Conservation (phyloP, 2,888 invertebrate species). For the Dermolepida albohirtum region DNA sequence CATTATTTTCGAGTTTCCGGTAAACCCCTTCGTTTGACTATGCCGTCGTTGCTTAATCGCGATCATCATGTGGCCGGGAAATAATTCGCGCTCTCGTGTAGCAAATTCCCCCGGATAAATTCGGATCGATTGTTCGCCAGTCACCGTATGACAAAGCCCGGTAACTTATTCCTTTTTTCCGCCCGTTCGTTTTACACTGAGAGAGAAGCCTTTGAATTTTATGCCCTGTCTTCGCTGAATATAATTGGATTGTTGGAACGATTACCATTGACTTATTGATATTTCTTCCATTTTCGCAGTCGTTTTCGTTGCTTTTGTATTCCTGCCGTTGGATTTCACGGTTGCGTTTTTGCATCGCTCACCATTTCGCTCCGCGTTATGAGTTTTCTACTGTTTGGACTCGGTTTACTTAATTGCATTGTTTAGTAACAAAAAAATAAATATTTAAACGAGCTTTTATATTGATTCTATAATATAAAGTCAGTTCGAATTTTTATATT, state of each 20-base stretch:
- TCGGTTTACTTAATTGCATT: no score
- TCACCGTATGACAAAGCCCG: constrained; percentile 21
- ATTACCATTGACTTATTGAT: constrained; percentile 41
- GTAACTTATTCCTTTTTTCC: constrained; percentile 26
- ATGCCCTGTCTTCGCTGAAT: constrained; percentile 18
- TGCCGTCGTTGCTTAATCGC: constrained; percentile 15
- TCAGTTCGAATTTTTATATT: no score
- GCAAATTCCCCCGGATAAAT: constrained; percentile 22
- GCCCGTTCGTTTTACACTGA: constrained; percentile 14
- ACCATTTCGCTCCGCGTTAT: neutral
- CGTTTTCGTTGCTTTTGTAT: constrained; percentile 4
- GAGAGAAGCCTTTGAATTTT: constrained; percentile 30
- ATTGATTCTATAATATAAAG: no score
- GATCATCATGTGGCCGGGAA: constrained; percentile 19
- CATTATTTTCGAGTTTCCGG: constrained; percentile 15
- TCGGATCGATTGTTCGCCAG: constrained; percentile 26
- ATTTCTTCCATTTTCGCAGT: constrained; percentile 33
- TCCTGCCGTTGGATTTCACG: neutral
- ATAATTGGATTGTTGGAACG: constrained; percentile 41
- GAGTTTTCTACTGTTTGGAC: no score
- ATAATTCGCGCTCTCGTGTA: constrained; percentile 26
- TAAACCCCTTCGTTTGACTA: constrained; percentile 2
- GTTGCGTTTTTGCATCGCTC: neutral
- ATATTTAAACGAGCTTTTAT: no score
- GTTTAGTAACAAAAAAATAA: no score